phyloP scores from a whole-genome alignment of 2,888 invertebrate species.

The Gymnosoma rotundatum region DNA sequence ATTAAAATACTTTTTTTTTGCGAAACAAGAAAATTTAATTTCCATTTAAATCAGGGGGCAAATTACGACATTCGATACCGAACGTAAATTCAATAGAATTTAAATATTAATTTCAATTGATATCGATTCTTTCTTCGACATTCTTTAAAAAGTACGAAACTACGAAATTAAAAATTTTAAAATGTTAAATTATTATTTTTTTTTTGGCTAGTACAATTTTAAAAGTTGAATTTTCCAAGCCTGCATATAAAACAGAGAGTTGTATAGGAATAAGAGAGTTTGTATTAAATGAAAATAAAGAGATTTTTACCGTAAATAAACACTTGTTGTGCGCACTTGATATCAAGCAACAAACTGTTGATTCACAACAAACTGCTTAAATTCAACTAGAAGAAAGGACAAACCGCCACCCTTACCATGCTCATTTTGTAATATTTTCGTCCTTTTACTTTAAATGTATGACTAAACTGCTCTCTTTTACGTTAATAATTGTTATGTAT shows the following conservation, averaged over 20 bases:
- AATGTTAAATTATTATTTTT: too few relatives aligned
- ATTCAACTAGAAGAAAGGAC: neutral
- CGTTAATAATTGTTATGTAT: neutral
- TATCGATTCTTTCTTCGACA: too few relatives aligned
- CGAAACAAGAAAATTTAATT: too few relatives aligned
- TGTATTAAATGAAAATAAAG: neutral
- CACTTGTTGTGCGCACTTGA: conserved; percentile 61
- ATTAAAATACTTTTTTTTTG: too few relatives aligned
- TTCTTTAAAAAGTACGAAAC: too few relatives aligned
- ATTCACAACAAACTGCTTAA: neutral
- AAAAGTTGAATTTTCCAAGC: neutral
- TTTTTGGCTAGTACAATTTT: too few relatives aligned
- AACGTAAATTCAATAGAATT: too few relatives aligned
- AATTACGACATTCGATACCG: too few relatives aligned
- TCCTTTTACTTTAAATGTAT: conserved; percentile 1
- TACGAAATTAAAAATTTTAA: too few relatives aligned
- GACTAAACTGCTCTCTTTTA: conserved; percentile 32
- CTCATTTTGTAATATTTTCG: neutral
- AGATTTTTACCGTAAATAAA: neutral
- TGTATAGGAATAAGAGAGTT: conserved; percentile 24
- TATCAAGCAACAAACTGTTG: conserved; percentile 58
- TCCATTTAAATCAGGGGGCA: too few relatives aligned
- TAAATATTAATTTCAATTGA: too few relatives aligned
- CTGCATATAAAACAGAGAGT: neutral
- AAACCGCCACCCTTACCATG: neutral